phyloP scores from a whole-genome alignment of 2,797 vertebrate genomes.

The Sphenodon punctatus region DNA sequence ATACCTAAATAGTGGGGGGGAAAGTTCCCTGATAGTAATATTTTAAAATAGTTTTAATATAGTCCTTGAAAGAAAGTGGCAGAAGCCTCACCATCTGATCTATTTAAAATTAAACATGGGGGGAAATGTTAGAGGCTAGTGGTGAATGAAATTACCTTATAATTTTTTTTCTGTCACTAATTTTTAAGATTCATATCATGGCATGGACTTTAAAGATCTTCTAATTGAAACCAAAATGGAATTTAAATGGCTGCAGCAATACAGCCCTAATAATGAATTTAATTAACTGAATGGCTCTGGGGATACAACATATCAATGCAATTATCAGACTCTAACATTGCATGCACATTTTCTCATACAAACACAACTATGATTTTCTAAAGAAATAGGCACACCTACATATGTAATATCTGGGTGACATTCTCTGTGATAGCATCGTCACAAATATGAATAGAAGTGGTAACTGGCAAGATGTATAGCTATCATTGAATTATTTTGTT shows the following conservation, averaged over 20 bases:
- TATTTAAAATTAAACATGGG: background rate
- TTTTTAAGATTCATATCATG: background rate
- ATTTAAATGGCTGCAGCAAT: too few relatives aligned
- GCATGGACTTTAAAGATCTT: background rate
- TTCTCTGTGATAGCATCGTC: rapidly evolving
- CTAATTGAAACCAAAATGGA: background rate
- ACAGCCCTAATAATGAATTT: background rate
- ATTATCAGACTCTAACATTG: background rate
- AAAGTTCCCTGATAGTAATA: background rate
- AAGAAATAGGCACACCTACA: background rate
- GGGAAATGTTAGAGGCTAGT: background rate
- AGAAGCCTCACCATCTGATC: background rate
- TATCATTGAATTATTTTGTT: background rate
- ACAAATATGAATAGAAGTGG: background rate
- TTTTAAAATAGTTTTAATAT: background rate
- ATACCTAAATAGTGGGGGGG: too few relatives aligned
- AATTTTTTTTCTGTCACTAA: background rate
- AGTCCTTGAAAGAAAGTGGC: background rate
- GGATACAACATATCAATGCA: background rate
- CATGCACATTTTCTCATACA: background rate
- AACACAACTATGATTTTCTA: background rate
- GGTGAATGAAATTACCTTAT: too few relatives aligned
- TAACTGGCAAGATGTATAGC: background rate
- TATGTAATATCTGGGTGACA: background rate
- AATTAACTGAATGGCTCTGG: background rate